Base-by-base conservation (phyloP, 2,797 vertebrate species). In the Thripadectes ignobilis region DNA sequence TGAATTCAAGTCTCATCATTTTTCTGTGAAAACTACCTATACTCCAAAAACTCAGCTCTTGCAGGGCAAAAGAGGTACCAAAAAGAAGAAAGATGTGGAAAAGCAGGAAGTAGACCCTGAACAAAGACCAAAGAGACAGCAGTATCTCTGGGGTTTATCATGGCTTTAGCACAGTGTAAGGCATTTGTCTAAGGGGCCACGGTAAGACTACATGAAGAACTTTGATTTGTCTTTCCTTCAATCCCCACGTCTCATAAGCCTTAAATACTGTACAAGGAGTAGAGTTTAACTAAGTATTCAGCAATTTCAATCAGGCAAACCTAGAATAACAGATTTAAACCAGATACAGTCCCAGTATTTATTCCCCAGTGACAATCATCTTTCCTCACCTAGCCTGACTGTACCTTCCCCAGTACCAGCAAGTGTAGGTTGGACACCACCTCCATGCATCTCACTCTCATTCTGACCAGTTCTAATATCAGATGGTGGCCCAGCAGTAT, bases 301-400 rank as follows among this genome's bases (percentile, higher is more conserved):
- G 27, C 38, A 57, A 36, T 88, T 67, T 80, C 77, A 71, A 39
- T 32, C 12, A 65, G 19, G 27, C 30, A 91, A 91, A 74, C 19
- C 32, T 2, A 77, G 32, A 80, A 16, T 2, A 89, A 41, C 26
- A 57, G 38, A 59, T 32, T 61, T 39, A 65, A 87, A 83, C 4
- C n/a, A 91, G 69, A 89, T 30, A 62, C 3, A 84, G n/a, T 26
- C 29, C 39, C 36, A 15, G 10, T 10, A 87, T 76, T 59, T n/a
- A 65, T 27, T 79, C 82, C 41, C 43, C 41, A 79, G 24, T 41
- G 20, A 81, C 6, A 71, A 71, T 10, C 5, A 71, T 10, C 45
- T 80, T 69, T 89, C 14, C 98, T 98, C 74, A 99, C 99, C 98
- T 65, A 99, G 97, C 95, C 97, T 98, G 66, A 98, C 98, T 52